Evolutionary conservation across 2,888 invertebrate genomes (phyloP).

Genomic region (Mimachlamys varia): DNA sequence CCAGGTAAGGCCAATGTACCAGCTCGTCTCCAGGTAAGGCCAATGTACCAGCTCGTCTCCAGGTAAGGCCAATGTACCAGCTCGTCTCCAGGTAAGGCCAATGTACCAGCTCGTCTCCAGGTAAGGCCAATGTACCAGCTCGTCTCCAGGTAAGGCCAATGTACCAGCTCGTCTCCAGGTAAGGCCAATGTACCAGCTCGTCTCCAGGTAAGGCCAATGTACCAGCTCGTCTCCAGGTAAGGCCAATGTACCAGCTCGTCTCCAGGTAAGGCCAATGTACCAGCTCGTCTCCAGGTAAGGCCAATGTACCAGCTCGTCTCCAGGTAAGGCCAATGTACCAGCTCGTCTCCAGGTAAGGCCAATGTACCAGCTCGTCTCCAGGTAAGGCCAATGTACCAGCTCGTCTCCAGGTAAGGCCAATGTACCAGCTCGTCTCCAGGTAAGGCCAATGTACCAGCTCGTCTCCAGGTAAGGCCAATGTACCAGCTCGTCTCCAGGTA

Average conservation of each 20-base stretch:
- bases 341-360: constrained; percentile 64
- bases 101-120: too few relatives aligned
- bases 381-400: constrained; percentile 61
- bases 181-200: too few relatives aligned
- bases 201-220: constrained; percentile 61
- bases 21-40: too few relatives aligned
- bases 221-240: constrained; percentile 66
- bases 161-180: constrained; percentile 68
- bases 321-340: constrained; percentile 65
- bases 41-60: constrained; percentile 63
- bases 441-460: too few relatives aligned
- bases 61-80: constrained; percentile 64
- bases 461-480: constrained; percentile 58
- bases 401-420: constrained; percentile 65
- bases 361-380: too few relatives aligned
- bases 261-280: constrained; percentile 64
- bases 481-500: constrained; percentile 68
- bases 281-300: too few relatives aligned
- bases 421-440: constrained; percentile 66
- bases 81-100: constrained; percentile 64
- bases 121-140: constrained; percentile 60
- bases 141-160: constrained; percentile 65
- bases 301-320: constrained; percentile 62
- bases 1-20: constrained; percentile 63
- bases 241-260: constrained; percentile 58